Evolutionary conservation across 2,113 vertebrate genomes (phyloP).

Genomic region (Meleagris gallopavo): DNA sequence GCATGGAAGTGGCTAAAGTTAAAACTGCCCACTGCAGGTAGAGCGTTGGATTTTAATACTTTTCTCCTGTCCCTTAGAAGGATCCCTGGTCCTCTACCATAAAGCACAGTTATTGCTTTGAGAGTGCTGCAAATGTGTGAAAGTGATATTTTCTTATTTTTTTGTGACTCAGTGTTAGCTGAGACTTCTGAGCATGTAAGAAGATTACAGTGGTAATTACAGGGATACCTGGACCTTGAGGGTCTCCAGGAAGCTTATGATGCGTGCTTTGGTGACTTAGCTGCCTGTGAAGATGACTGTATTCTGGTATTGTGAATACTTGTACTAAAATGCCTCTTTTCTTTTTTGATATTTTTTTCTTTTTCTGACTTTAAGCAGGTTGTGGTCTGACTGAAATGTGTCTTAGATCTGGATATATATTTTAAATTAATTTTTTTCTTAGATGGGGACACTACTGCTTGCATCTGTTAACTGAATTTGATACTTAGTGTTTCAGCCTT

Average conservation of each 20-base stretch:
- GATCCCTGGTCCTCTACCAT: not conserved
- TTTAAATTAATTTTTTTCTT: not conserved
- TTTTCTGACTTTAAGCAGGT: not conserved
- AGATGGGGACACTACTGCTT: not conserved
- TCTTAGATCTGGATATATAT: not conserved
- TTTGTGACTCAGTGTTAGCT: not conserved
- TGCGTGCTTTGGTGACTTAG: not conserved
- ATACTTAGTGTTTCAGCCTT: not conserved
- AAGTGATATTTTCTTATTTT: not conserved
- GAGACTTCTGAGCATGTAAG: not conserved
- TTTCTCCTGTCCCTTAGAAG: not conserved
- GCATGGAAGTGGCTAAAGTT: not conserved
- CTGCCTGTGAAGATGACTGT: not conserved
- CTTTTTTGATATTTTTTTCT: not conserved
- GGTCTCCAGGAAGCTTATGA: not conserved
- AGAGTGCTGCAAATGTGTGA: not conserved
- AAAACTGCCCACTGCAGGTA: not conserved
- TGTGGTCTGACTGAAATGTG: not conserved
- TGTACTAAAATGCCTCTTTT: not conserved
- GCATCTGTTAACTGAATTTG: not conserved
- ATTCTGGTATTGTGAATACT: not conserved
- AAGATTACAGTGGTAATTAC: not conserved
- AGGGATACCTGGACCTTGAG: not conserved
- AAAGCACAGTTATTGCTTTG: not conserved
- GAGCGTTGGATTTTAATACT: not conserved